A percentile compares a stretch with the other conserved stretches of the same genome.
phyloP scores from a whole-genome alignment of 2,113 vertebrate species.

The Trogon melanurus region DNA sequence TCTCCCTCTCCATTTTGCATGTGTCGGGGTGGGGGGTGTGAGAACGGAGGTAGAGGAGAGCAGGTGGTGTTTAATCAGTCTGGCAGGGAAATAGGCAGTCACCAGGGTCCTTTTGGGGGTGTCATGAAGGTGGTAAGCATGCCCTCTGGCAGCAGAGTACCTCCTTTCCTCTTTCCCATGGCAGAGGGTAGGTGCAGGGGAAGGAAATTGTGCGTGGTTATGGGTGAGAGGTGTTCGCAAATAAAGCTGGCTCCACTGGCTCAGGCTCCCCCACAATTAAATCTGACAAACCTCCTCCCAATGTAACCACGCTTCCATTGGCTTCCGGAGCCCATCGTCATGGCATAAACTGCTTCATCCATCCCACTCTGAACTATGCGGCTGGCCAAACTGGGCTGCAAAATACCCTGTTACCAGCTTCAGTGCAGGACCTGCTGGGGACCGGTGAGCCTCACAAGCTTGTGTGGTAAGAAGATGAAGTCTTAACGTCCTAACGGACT shows the following conservation, averaged over 20 bases:
- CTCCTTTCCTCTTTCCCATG: neutral
- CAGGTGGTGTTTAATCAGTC: constrained; percentile 51
- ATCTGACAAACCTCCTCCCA: neutral
- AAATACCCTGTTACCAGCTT: neutral
- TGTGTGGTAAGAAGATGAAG: neutral
- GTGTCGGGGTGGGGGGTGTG: neutral
- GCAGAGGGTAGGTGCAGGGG: neutral
- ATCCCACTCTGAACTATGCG: neutral
- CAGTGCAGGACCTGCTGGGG: neutral
- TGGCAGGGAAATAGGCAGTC: constrained; percentile 24
- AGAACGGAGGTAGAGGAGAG: neutral
- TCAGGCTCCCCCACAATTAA: neutral
- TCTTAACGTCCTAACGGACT: neutral
- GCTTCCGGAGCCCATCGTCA: neutral
- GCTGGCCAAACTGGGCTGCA: neutral
- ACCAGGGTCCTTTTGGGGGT: constrained; percentile 22
- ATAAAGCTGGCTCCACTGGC: neutral
- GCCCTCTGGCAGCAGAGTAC: constrained; percentile 25
- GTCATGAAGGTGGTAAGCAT: constrained; percentile 28
- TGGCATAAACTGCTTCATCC: neutral
- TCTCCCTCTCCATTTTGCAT: neutral
- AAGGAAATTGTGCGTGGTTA: neutral
- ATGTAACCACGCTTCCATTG: neutral
- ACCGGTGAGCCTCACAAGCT: rapidly evolving
- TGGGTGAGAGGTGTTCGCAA: neutral